phyloP scores from a whole-genome alignment of 2,888 invertebrate species.

The Acrobasis suavella region DNA sequence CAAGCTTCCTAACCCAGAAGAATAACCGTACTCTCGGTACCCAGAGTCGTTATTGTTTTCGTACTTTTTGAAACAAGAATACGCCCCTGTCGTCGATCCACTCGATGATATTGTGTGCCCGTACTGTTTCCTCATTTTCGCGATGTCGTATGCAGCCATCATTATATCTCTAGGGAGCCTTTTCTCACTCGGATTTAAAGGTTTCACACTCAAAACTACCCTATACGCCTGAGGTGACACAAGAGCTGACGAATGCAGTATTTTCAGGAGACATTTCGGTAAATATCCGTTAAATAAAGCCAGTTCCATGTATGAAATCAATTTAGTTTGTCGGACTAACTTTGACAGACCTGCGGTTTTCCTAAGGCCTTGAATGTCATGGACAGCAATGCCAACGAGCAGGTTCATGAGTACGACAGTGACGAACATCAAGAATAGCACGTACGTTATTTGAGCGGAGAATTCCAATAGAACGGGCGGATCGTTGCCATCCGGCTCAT shows the following conservation, averaged over 20 bases:
- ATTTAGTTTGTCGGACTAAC: constrained; percentile 91
- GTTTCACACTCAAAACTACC: constrained; percentile 91
- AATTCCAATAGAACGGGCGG: constrained; percentile 89
- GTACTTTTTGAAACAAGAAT: constrained; percentile 85
- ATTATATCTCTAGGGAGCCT: constrained; percentile 90
- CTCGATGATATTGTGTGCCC: constrained; percentile 86
- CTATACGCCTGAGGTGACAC: constrained; percentile 92
- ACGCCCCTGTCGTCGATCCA: constrained; percentile 84
- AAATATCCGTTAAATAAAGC: constrained; percentile 91
- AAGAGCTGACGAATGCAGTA: constrained; percentile 89
- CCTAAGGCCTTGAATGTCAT: constrained; percentile 92
- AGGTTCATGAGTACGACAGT: constrained; percentile 94
- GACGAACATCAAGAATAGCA: constrained; percentile 90
- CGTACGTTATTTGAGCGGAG: constrained; percentile 91
- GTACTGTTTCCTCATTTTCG: constrained; percentile 87
- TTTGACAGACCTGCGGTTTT: constrained; percentile 93
- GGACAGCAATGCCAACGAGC: constrained; percentile 92
- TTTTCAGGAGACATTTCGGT: constrained; percentile 87
- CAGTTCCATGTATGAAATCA: constrained; percentile 93
- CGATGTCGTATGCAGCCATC: constrained; percentile 91
- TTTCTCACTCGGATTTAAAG: constrained; percentile 91
- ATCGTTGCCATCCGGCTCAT: constrained; percentile 89
- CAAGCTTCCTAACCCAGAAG: constrained; percentile 81
- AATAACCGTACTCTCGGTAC: constrained; percentile 80
- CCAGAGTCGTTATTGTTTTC: constrained; percentile 83